A percentile compares a stretch with the other conserved stretches of the same genome.
Evolutionary conservation across 2,888 invertebrate species (phyloP).

Genomic region (Sarcophaga carnaria): DNA sequence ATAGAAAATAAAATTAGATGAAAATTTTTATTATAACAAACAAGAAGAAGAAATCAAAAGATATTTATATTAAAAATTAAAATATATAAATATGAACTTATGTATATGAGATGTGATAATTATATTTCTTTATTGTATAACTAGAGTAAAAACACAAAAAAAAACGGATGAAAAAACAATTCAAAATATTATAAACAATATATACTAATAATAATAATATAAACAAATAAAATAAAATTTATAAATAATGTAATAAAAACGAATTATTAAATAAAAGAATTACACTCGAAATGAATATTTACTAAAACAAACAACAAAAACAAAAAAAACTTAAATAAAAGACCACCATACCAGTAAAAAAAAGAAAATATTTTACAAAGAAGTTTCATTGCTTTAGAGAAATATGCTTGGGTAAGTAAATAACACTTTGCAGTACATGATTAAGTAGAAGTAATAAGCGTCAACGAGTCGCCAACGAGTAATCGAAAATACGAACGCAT

Average conservation of each 20-base stretch:
- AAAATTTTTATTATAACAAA: constrained; percentile 34
- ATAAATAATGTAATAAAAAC: constrained; percentile 12
- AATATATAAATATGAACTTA: constrained; percentile 66
- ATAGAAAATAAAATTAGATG: constrained; percentile 46
- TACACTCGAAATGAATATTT: constrained; percentile 3
- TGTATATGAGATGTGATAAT: constrained; percentile 72
- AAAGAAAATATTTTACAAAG: too few species aligned
- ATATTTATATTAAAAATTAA: constrained; percentile 54
- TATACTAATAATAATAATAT: constrained; percentile 31
- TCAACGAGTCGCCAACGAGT: too few species aligned
- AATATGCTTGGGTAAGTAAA: too few species aligned
- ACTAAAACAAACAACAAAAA: neutral
- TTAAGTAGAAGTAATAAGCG: too few species aligned
- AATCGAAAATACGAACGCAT: too few species aligned
- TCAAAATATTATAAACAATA: constrained; percentile 43
- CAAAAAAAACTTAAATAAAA: constrained; percentile 63
- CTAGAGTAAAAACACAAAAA: constrained; percentile 35
- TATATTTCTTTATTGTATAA: constrained; percentile 68
- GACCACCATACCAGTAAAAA: constrained; percentile 75
- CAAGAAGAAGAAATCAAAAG: constrained; percentile 34
- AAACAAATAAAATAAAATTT: constrained; percentile 44
- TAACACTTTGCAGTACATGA: too few species aligned
- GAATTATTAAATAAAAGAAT: neutral
- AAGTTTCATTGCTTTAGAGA: neutral
- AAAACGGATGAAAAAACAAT: constrained; percentile 15